Conservation (phyloP, 2,113 vertebrate species). For the Paradisaea rubra region DNA sequence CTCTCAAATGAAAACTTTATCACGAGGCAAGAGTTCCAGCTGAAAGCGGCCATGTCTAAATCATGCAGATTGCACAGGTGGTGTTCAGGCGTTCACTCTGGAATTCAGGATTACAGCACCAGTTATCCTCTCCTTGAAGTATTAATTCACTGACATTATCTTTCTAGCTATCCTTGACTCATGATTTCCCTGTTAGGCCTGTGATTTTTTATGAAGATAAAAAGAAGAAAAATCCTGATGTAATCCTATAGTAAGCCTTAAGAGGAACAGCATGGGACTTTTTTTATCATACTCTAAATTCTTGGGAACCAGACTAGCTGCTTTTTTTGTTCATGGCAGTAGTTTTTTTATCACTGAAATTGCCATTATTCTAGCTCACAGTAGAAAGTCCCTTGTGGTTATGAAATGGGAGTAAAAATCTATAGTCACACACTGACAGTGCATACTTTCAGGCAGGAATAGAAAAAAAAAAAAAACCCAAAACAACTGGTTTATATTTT, state of each 20-base stretch:
- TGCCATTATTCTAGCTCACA: neutral
- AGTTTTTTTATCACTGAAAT: neutral
- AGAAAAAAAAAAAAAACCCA: neutral
- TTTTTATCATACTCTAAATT: neutral
- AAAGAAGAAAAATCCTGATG: neutral
- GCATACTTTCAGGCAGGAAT: neutral
- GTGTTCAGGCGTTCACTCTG: neutral
- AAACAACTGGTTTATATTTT: neutral
- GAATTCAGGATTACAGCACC: neutral
- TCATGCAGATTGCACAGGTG: neutral
- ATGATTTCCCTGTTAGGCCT: neutral
- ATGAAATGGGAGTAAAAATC: conserved; percentile 12
- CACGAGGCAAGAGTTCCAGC: neutral
- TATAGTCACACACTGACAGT: neutral
- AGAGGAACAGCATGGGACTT: neutral
- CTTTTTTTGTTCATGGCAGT: accelerated
- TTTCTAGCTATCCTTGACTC: neutral
- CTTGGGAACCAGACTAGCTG: neutral
- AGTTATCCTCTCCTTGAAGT: neutral
- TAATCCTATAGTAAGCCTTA: neutral
- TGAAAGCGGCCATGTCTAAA: accelerated
- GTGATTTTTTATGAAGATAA: neutral
- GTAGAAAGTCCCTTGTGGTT: neutral
- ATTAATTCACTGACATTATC: neutral
- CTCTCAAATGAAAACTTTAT: neutral